Percentiles rank a stretch among this genome's conserved stretches.
Evolutionary conservation across 2,113 vertebrate genomes (phyloP).

Genomic region (Trogon surrucura): DNA sequence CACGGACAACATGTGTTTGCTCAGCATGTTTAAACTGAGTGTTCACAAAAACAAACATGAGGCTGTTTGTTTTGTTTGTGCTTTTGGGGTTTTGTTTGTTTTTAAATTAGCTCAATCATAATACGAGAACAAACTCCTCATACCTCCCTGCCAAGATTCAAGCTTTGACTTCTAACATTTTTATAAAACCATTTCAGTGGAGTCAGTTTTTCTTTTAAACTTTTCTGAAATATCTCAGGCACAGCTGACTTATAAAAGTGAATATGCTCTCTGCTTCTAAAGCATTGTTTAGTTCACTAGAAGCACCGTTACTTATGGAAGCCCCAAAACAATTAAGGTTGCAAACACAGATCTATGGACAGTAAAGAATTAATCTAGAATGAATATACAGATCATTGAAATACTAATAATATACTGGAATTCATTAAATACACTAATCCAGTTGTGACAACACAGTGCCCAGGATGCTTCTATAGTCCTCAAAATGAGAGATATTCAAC

Average conservation of each 20-base stretch:
- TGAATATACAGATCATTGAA: background rate
- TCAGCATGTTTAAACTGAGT: accelerated
- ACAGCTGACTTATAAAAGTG: background rate
- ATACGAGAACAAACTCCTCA: background rate
- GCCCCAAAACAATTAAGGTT: background rate
- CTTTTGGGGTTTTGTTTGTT: background rate
- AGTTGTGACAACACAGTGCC: background rate
- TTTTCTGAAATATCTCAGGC: background rate
- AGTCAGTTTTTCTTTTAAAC: background rate
- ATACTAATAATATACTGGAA: background rate
- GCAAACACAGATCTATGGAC: background rate
- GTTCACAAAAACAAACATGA: background rate
- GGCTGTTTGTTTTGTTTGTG: background rate
- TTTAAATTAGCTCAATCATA: background rate
- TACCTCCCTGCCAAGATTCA: background rate
- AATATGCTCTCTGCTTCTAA: background rate
- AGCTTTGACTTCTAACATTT: background rate
- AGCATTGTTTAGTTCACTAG: background rate
- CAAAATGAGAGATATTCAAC: background rate
- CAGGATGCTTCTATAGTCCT: constrained; percentile 53
- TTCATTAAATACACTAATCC: background rate
- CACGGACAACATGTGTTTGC: background rate
- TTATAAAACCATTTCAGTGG: background rate
- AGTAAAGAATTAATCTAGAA: background rate
- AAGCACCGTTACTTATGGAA: background rate